Percentiles rank a stretch among this genome's conserved stretches.
Conservation (phyloP, 1,140 invertebrate species). For the Diprion similis region DNA sequence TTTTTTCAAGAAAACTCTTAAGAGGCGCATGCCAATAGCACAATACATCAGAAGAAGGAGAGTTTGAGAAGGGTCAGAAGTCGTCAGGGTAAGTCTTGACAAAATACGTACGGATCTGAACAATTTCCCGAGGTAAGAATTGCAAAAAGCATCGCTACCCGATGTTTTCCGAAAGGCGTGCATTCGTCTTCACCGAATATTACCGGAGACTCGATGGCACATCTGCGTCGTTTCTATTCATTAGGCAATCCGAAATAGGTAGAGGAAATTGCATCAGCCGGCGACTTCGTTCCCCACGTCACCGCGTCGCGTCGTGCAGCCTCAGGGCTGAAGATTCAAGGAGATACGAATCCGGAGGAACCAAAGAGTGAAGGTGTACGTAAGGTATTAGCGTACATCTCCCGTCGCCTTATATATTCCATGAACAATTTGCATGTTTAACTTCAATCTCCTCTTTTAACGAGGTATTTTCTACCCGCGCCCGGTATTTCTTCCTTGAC, state of each 20-base stretch:
- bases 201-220: neutral
- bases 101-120: neutral
- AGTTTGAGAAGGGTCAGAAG: neutral
- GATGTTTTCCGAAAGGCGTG: neutral
- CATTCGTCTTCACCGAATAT: neutral
- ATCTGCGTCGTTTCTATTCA: neutral
- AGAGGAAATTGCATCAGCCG: neutral
- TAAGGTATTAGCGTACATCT: neutral
- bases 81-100: neutral
- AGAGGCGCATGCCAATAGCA: no score
- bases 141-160: neutral
- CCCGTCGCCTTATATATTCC: constrained; percentile 21
- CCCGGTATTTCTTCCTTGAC: neutral
- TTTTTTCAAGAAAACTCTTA: no score
- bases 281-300: neutral
- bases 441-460: constrained; percentile 20
- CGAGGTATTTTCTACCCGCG: neutral
- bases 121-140: neutral
- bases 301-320: neutral
- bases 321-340: neutral
- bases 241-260: neutral
- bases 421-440: constrained; percentile 38
- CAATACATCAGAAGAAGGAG: neutral
- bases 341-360: neutral
- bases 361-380: constrained; percentile 1